These are phyloP conservation scores for Nomada fabriciana DNA, from an alignment of 2,888 invertebrate genomes.

Conservation along the genomic window DNA sequence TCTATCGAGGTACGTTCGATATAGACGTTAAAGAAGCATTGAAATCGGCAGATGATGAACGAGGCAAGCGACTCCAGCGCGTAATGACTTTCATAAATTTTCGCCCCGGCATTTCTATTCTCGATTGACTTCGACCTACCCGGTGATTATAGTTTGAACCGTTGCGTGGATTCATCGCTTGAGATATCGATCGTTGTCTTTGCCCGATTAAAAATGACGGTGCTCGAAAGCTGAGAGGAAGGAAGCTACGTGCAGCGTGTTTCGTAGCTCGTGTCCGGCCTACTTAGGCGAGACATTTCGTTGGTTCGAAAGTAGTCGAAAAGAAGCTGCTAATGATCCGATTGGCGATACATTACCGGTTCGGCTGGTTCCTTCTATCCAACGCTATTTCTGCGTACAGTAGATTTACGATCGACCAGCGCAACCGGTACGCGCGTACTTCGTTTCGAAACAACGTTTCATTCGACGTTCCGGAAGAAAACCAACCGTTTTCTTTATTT, in stretches of 20 bases:
- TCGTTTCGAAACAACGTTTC: constrained; percentile 33
- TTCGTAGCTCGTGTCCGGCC: constrained; percentile 27
- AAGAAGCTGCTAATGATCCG: constrained; percentile 61
- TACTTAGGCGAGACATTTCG: constrained; percentile 32
- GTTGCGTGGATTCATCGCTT: constrained; percentile 24
- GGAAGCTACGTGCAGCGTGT: not conserved
- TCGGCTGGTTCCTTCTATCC: constrained; percentile 31
- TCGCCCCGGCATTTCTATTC: constrained; percentile 18
- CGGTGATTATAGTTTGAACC: constrained; percentile 25
- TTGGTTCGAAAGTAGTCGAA: constrained; percentile 28
- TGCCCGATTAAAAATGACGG: not conserved
- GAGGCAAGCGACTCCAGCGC: not conserved
- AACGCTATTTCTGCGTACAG: constrained; percentile 22
- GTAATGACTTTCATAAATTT: constrained; percentile 19
- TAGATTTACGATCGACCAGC: constrained; percentile 21
- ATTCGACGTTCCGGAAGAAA: constrained; percentile 26
- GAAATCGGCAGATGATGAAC: not conserved
- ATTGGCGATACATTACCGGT: constrained; percentile 48
- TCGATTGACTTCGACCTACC: constrained; percentile 34
- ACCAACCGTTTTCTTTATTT: not conserved
- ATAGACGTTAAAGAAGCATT: constrained; percentile 23
- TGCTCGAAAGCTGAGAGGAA: not conserved
- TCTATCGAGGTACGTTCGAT: constrained; percentile 3
- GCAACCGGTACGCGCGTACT: constrained; percentile 5
- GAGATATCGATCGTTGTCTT: constrained; percentile 35